These are phyloP conservation scores for Myrmecobius fasciatus DNA, from an alignment of 2,113 vertebrate species.

Conservation along the genomic window DNA sequence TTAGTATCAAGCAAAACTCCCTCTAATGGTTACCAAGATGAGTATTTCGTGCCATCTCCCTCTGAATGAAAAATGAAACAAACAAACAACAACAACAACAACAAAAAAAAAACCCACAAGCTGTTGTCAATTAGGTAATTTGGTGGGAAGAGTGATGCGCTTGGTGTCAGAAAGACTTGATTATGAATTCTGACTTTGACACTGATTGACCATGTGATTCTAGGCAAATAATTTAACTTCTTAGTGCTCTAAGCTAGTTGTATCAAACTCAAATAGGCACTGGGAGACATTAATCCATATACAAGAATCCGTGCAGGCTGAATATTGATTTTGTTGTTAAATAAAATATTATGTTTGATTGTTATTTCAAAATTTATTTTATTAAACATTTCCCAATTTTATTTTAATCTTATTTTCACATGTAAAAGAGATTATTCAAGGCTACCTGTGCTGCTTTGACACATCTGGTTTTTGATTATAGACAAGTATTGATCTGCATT, in stretches of 20 bases:
- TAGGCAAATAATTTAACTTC: background rate
- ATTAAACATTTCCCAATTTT: background rate
- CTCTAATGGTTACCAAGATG: background rate
- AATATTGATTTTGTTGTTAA: background rate
- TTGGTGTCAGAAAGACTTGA: background rate
- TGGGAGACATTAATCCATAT: background rate
- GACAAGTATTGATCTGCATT: background rate
- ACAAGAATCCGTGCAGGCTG: background rate
- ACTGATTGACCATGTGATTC: background rate
- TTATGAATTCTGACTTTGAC: background rate
- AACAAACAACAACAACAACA: no score
- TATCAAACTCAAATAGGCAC: background rate
- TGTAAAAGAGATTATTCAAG: background rate
- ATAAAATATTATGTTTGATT: background rate
- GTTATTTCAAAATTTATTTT: background rate
- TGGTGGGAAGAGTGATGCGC: background rate
- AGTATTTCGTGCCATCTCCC: background rate
- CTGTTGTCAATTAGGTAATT: background rate
- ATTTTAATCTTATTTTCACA: background rate
- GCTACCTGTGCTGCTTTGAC: background rate
- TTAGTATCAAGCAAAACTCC: background rate
- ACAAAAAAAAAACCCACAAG: no score
- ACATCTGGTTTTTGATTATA: background rate
- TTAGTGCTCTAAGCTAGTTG: background rate
- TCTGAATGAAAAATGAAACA: no score